Evolutionary conservation across 2,797 vertebrate genomes (phyloP).

Genomic region (Pipistrellus pygmaeus): DNA sequence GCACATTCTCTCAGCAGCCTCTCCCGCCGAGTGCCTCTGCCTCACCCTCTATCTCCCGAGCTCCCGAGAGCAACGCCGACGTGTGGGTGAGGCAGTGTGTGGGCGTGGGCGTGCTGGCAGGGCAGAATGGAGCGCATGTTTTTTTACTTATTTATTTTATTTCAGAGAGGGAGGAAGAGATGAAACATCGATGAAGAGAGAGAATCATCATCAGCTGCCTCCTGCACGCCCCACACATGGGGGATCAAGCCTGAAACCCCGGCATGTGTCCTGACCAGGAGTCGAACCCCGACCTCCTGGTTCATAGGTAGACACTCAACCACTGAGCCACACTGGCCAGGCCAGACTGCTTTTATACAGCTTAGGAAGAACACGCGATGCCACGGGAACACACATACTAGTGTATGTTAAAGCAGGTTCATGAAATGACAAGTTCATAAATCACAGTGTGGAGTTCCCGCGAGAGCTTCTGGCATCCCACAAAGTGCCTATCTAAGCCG

Average conservation of each 20-base stretch:
- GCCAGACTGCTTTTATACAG: background rate
- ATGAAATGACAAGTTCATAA: conserved; percentile 25
- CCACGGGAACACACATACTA: background rate
- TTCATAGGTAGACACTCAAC: too few relatives aligned
- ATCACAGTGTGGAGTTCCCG: conserved; percentile 59
- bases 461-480: conserved; percentile 81
- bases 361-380: background rate
- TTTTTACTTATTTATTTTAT: too few relatives aligned
- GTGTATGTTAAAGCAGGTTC: background rate
- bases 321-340: too few relatives aligned
- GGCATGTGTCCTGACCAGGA: too few relatives aligned
- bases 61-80: background rate
- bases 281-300: too few relatives aligned
- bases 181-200: too few relatives aligned
- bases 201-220: too few relatives aligned
- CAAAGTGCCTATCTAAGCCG: conserved; percentile 92
- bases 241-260: too few relatives aligned
- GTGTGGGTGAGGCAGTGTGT: too few relatives aligned
- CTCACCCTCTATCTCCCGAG: background rate
- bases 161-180: too few relatives aligned
- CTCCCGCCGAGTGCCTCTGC: background rate
- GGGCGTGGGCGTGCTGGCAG: too few relatives aligned
- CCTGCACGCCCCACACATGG: too few relatives aligned
- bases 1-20: background rate
- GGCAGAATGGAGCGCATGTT: background rate